phyloP scores from a whole-genome alignment of 2,113 vertebrate genomes.

The Misgurnus mizolepis region DNA sequence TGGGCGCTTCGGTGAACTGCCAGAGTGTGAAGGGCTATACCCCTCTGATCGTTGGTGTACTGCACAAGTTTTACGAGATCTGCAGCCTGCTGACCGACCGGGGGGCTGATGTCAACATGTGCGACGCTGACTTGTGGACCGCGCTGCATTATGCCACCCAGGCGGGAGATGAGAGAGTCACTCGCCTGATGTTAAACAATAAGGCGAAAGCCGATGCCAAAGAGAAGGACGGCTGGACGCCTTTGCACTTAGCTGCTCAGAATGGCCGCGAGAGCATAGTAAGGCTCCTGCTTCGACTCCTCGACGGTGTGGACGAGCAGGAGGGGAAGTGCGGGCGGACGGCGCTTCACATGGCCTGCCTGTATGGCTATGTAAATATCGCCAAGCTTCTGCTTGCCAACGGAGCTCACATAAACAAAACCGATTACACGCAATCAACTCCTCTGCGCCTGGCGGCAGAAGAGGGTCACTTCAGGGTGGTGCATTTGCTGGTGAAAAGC shows the following conservation, averaged over 20 bases:
- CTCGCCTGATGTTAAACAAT: conserved; percentile 77
- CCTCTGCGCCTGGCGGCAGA: conserved; percentile 80
- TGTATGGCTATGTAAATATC: conserved; percentile 78
- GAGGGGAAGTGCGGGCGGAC: conserved; percentile 74
- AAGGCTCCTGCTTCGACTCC: conserved; percentile 77
- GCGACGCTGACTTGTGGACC: conserved; percentile 79
- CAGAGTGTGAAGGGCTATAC: conserved; percentile 72
- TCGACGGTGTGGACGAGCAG: conserved; percentile 64
- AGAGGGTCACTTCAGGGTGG: conserved; percentile 80
- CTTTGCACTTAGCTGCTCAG: conserved; percentile 84
- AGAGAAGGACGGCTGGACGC: conserved; percentile 79
- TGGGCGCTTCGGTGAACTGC: conserved; percentile 73
- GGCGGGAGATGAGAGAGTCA: conserved; percentile 74
- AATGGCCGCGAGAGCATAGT: conserved; percentile 84
- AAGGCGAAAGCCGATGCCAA: conserved; percentile 64
- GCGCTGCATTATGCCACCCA: conserved; percentile 84
- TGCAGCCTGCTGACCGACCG: conserved; percentile 71
- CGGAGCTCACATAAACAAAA: conserved; percentile 72
- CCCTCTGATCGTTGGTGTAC: conserved; percentile 76
- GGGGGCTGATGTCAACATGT: conserved; percentile 60
- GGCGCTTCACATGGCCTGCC: conserved; percentile 77
- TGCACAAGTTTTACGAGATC: conserved; percentile 74
- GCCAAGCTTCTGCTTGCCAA: conserved; percentile 79
- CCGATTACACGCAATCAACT: conserved; percentile 70
- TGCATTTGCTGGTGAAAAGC: conserved; percentile 75